phyloP scores from a whole-genome alignment of 2,888 invertebrate species.

The Rotaria magnacalcarata region DNA sequence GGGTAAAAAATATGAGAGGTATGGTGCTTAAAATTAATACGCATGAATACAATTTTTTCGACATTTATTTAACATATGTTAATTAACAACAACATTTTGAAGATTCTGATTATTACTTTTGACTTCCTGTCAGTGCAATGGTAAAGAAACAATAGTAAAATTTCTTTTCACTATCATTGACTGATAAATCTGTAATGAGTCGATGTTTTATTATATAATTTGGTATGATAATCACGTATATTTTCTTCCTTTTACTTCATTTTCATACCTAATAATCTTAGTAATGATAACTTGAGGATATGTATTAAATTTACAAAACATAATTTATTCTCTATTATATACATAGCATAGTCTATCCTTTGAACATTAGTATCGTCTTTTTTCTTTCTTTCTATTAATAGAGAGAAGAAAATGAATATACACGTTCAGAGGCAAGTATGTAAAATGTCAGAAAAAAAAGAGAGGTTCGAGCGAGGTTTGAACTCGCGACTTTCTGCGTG shows the following conservation, averaged over 20 bases:
- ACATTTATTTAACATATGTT: neutral
- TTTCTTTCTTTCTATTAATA: neutral
- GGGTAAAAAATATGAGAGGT: neutral
- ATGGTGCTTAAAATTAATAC: neutral
- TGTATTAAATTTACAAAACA: neutral
- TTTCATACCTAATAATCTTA: no score
- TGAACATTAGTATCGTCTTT: neutral
- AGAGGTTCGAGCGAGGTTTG: constrained; percentile 31
- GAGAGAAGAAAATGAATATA: neutral
- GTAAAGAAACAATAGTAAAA: neutral
- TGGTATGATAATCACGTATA: no score
- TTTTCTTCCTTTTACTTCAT: no score
- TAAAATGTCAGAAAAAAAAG: neutral
- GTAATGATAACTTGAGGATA: neutral
- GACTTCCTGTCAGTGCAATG: neutral
- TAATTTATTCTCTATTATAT: no score
- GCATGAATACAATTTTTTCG: neutral
- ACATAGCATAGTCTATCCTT: no score
- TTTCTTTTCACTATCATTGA: no score
- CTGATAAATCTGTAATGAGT: no score
- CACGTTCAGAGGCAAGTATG: no score
- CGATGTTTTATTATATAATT: no score
- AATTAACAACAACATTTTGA: neutral
- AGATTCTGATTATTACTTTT: neutral
- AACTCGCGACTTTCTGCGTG: constrained; percentile 29